These are phyloP conservation scores for Drosophila ohnishii DNA, from an alignment of 1,140 invertebrate species.

Conservation along the genomic window DNA sequence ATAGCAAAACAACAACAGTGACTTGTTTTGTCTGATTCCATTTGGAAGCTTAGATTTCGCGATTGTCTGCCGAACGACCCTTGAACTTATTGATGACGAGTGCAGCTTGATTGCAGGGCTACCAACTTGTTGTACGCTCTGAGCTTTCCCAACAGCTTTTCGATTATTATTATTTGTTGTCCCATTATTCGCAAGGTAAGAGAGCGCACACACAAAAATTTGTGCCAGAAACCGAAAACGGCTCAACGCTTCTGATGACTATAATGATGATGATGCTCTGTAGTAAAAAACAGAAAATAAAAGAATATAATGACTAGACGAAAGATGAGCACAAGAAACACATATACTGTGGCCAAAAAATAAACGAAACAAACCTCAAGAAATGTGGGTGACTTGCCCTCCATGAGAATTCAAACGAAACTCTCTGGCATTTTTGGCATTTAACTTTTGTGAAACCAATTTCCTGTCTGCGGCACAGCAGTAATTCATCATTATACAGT, in stretches of 20 bases:
- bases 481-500: conserved; percentile 49
- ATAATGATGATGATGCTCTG: conserved; percentile 39
- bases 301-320: conserved; percentile 45
- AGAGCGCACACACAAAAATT: conserved; percentile 23
- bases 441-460: conserved; percentile 70
- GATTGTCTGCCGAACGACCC: conserved; percentile 29
- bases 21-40: conserved; percentile 16
- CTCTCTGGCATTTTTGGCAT: conserved; percentile 64
- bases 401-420: conserved; percentile 67
- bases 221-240: conserved; percentile 48
- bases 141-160: conserved; percentile 8
- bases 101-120: conserved; percentile 20
- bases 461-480: conserved; percentile 51
- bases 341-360: conserved; percentile 45
- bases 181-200: conserved; percentile 17
- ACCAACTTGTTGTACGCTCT: conserved; percentile 11
- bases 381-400: conserved; percentile 74
- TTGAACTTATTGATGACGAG: conserved; percentile 44
- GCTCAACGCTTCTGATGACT: not conserved
- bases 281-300: conserved; percentile 30
- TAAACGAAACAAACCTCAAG: conserved; percentile 15
- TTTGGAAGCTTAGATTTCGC: conserved; percentile 29
- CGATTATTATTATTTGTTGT: conserved; percentile 14
- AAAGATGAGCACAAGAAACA: conserved; percentile 54
- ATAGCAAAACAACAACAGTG: conserved; percentile 5